phyloP scores from a whole-genome alignment of 2,888 invertebrate genomes.

The Tortrix viridana region DNA sequence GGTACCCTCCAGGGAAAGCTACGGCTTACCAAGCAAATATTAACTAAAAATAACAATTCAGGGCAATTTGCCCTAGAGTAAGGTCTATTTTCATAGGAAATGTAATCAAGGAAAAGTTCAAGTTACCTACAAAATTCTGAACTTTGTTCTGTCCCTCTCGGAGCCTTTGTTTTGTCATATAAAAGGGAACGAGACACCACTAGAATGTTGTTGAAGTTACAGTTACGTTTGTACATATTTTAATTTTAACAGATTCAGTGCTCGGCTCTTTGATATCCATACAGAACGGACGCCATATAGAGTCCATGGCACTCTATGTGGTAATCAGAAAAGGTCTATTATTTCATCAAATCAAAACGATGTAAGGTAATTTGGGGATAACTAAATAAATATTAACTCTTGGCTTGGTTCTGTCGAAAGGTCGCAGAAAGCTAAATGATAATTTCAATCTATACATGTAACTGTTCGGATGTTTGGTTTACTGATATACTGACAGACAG shows the following conservation, averaged over 20 bases:
- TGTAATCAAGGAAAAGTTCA: conserved; percentile 23
- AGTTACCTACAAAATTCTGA: too few relatives aligned
- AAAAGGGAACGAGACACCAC: too few relatives aligned
- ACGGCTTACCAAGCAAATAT: conserved; percentile 2
- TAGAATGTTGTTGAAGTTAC: too few relatives aligned
- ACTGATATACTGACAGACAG: too few relatives aligned
- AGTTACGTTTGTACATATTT: too few relatives aligned
- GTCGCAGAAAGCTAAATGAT: too few relatives aligned
- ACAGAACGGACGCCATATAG: neutral
- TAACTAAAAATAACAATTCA: conserved; percentile 31
- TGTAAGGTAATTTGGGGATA: conserved; percentile 5
- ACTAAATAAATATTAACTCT: conserved; percentile 10
- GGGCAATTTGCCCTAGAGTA: conserved; percentile 31
- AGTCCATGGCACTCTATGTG: neutral
- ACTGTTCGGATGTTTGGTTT: too few relatives aligned
- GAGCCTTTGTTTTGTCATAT: too few relatives aligned
- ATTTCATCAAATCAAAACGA: conserved; percentile 19
- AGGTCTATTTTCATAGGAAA: conserved; percentile 30
- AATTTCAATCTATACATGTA: too few relatives aligned
- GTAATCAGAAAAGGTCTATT: conserved; percentile 14
- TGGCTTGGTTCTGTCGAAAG: neutral
- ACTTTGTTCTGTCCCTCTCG: too few relatives aligned
- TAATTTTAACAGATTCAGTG: too few relatives aligned
- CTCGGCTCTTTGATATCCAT: too few relatives aligned
- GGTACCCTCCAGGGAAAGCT: neutral